Evolutionary conservation across 2,888 invertebrate genomes (phyloP).

Genomic region (Tachina lurida): DNA sequence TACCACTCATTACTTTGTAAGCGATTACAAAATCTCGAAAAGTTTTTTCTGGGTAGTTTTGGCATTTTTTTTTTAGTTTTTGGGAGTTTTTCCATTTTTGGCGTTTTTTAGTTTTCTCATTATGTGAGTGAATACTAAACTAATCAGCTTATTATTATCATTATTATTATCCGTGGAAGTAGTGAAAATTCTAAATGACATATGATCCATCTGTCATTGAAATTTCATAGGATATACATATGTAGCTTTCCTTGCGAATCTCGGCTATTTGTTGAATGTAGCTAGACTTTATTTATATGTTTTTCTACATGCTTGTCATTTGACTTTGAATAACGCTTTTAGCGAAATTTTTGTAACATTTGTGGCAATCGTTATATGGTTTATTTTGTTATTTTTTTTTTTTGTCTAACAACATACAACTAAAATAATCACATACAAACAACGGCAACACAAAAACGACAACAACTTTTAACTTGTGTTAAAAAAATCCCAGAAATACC

Average conservation of each 20-base stretch:
- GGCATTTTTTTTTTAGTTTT: too few species aligned
- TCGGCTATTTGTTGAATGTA: neutral
- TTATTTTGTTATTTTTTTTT: neutral
- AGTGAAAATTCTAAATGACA: neutral
- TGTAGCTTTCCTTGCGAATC: neutral
- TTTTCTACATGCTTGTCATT: constrained; percentile 28
- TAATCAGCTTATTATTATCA: too few species aligned
- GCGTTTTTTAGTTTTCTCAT: too few species aligned
- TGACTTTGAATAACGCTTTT: constrained; percentile 49
- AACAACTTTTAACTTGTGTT: constrained; percentile 59
- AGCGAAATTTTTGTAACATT: constrained; percentile 27
- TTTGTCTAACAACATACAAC: constrained; percentile 1
- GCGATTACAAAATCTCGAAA: too few species aligned
- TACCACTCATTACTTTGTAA: too few species aligned
- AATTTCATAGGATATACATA: constrained; percentile 21
- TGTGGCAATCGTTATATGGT: neutral
- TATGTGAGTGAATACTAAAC: too few species aligned
- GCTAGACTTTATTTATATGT: constrained; percentile 2
- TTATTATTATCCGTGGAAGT: too few species aligned
- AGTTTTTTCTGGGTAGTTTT: too few species aligned
- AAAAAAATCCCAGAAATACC: constrained; percentile 51
- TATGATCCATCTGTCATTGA: neutral
- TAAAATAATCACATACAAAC: constrained; percentile 40
- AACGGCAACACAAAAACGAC: constrained; percentile 40
- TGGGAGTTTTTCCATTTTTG: too few species aligned